Base-by-base conservation (phyloP, 2,797 vertebrate genomes). In the Catostomus latipinnis region DNA sequence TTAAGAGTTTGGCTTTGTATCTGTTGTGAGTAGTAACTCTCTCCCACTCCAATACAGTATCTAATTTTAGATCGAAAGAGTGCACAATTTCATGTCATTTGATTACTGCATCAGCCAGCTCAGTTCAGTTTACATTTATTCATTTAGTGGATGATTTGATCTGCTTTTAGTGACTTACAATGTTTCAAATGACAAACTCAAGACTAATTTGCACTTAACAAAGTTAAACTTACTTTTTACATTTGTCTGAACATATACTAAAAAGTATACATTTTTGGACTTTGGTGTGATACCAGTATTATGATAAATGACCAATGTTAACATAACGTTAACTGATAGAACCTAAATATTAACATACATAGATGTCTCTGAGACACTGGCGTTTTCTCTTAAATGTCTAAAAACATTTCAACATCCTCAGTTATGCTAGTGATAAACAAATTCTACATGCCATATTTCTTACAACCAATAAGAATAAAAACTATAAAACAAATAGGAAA, bases 191-290 rank as follows among this genome's bases (percentile, higher is more conserved):
- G 43, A 74, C 11, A 57, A 58, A 46, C 52, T 11, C 13, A 16
- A 45, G 50, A 78, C 1, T 22, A 22, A 22, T 22, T 22, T 22
- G 22, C 22, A 22, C 14, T 71, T 4, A 34, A 34, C 46, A 48
- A 45, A 66, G 65, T 62, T 65, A 72, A 50, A 84, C 71, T 69
- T 77, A 69, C 18, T 78, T 63, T 82, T 84, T 75, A 58, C 75
- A 78, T 85, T 76, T 78, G 68, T 63, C 83, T 70, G 22, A 56
- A 8, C 4, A n/a, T 66, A 76, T 68, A 80, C 66, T 73, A 77
- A 78, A 49, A 63, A 78, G 10, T 18, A 4, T 68, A 46, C 56
- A 46, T 60, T 34, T 34, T 6, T 76, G 74, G 49, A 54, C 68
- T 18, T 52, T 58, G 71, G 58, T 81, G 82, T 58, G 78, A 52